Evolutionary conservation across 2,797 vertebrate species (phyloP).

Genomic region (Lacerta viridis): DNA sequence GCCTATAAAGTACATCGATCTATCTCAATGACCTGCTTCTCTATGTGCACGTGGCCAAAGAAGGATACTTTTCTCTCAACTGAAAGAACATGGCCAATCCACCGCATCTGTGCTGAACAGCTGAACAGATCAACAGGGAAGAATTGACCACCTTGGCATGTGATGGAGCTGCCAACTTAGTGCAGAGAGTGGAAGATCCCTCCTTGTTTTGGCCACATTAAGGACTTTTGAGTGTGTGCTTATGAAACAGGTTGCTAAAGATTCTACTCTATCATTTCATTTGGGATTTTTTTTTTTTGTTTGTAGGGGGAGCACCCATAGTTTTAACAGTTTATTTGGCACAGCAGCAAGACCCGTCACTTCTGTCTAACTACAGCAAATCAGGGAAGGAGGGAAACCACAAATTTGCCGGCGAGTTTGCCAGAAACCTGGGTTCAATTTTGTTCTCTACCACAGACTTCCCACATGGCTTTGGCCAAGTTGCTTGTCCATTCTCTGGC

Average conservation of each 20-base stretch:
- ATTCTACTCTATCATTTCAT: background rate
- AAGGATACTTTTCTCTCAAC: no score
- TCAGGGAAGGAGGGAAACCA: constrained; percentile 29
- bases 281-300: background rate
- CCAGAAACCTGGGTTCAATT: constrained; percentile 48
- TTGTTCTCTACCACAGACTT: constrained; percentile 38
- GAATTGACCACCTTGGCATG: background rate
- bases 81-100: background rate
- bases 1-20: background rate
- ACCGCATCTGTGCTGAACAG: constrained; percentile 1
- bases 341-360: background rate
- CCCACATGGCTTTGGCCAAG: constrained; percentile 41
- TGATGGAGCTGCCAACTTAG: background rate
- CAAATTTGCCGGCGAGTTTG: constrained; percentile 34
- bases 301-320: background rate
- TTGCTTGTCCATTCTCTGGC: constrained; percentile 39
- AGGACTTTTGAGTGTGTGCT: background rate
- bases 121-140: background rate
- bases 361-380: constrained; percentile 33
- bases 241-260: background rate
- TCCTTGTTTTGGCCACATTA: background rate
- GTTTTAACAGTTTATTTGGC: constrained; percentile 23
- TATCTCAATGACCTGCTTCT: constrained; percentile 6
- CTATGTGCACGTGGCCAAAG: no score
- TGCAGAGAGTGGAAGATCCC: background rate